These are phyloP conservation scores for Macrochelys suwanniensis DNA, from an alignment of 2,797 vertebrate genomes.

Conservation along the genomic window DNA sequence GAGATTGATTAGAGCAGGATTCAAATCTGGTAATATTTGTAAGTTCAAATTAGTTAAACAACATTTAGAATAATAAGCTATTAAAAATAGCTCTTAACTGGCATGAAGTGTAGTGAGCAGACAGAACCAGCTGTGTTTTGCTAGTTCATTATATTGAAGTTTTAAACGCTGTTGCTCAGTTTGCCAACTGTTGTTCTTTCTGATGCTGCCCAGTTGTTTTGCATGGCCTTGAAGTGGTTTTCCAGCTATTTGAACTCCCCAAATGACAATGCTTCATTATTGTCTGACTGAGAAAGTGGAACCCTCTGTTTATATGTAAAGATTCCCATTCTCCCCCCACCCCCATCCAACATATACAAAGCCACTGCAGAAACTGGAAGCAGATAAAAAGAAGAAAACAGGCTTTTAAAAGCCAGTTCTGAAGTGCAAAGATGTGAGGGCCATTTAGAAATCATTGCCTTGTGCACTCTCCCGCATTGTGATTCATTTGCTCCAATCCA, in stretches of 20 bases:
- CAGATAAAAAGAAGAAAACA: slow-evolving; percentile 83
- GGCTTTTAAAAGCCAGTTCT: slow-evolving; percentile 81
- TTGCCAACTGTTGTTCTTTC: slow-evolving; percentile 80
- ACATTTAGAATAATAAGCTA: slow-evolving; percentile 36
- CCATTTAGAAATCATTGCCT: slow-evolving; percentile 68
- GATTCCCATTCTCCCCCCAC: slow-evolving; percentile 73
- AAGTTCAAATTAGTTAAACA: slow-evolving; percentile 45
- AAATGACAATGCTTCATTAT: slow-evolving; percentile 82
- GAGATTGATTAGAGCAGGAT: slow-evolving; percentile 7
- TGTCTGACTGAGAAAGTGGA: slow-evolving; percentile 78
- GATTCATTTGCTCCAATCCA: slow-evolving; percentile 85
- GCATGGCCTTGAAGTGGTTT: slow-evolving; percentile 87
- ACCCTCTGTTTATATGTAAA: slow-evolving; percentile 83
- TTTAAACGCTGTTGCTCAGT: slow-evolving; percentile 71
- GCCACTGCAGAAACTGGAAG: slow-evolving; percentile 85
- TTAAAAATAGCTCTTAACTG: slow-evolving; percentile 44
- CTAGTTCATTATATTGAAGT: slow-evolving; percentile 69
- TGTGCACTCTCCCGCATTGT: slow-evolving; percentile 78
- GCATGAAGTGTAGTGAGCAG: slow-evolving; percentile 37
- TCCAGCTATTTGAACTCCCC: slow-evolving; percentile 80
- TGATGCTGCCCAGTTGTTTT: slow-evolving; percentile 82
- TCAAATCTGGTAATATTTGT: slow-evolving; percentile 49
- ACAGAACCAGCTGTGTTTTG: slow-evolving; percentile 77
- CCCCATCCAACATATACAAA: slow-evolving; percentile 83
- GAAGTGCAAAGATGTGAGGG: slow-evolving; percentile 83